These are phyloP conservation scores for Neotoma lepida DNA, from an alignment of 2,113 vertebrate genomes.

Conservation along the genomic window DNA sequence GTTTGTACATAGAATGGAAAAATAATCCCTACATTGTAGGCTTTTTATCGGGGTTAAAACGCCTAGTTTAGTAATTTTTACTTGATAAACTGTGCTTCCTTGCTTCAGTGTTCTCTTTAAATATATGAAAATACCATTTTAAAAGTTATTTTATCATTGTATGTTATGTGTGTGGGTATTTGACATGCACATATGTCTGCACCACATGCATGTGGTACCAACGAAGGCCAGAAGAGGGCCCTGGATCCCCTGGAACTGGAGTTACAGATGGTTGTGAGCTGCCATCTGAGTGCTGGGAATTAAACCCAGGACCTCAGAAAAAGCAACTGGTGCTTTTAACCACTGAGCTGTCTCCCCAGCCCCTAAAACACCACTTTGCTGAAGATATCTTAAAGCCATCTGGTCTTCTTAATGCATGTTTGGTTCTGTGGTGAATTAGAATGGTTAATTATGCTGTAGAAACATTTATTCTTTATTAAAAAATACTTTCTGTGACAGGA, in stretches of 20 bases:
- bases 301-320: background rate
- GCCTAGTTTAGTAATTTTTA: background rate
- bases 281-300: background rate
- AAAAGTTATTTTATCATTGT: background rate
- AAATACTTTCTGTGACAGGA: background rate
- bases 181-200: background rate
- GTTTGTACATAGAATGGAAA: background rate
- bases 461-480: background rate
- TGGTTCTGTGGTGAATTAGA: background rate
- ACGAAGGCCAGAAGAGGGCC: background rate
- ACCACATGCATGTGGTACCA: background rate
- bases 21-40: background rate
- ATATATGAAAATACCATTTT: background rate
- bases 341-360: background rate
- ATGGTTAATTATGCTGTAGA: background rate
- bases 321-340: background rate
- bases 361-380: background rate
- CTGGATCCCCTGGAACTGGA: background rate
- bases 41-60: background rate
- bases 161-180: background rate
- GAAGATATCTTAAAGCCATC: background rate
- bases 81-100: background rate
- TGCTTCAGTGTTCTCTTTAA: background rate
- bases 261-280: background rate
- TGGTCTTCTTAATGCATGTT: background rate